Percentiles rank a stretch among this genome's conserved stretches.
Evolutionary conservation across 2,113 vertebrate species (phyloP).

Genomic region (Pedionomus torquatus): DNA sequence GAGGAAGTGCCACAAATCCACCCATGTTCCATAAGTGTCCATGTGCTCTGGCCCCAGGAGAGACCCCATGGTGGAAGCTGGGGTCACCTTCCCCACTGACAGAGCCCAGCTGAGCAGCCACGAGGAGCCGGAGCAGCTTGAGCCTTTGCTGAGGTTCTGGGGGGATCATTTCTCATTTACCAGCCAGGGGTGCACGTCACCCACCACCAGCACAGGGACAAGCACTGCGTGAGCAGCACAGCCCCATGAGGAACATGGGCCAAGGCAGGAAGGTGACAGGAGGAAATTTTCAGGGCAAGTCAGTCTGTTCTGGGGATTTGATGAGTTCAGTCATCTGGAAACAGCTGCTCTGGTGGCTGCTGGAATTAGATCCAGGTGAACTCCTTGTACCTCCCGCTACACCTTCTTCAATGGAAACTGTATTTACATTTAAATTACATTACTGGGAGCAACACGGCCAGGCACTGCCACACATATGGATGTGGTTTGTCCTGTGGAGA

Average conservation of each 20-base stretch:
- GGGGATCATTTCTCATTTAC: neutral
- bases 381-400: neutral
- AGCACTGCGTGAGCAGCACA: neutral
- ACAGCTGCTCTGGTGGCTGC: neutral
- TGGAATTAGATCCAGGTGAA: neutral
- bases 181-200: accelerated
- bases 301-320: neutral
- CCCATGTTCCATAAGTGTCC: accelerated
- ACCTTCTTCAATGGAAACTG: neutral
- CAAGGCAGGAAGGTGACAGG: neutral
- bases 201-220: neutral
- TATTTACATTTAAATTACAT: neutral
- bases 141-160: neutral
- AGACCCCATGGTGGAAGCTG: accelerated
- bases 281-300: neutral
- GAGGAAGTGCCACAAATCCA: neutral
- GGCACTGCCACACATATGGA: neutral
- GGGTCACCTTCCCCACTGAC: no score
- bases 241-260: neutral
- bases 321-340: neutral
- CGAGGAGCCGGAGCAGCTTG: neutral
- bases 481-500: neutral
- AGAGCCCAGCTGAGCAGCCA: neutral
- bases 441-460: neutral
- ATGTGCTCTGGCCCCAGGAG: neutral